Evolutionary conservation across 2,888 invertebrate genomes (phyloP), one percentile per base, ranked within the genome.

Genomic region (Machimus atricapillus): DNA sequence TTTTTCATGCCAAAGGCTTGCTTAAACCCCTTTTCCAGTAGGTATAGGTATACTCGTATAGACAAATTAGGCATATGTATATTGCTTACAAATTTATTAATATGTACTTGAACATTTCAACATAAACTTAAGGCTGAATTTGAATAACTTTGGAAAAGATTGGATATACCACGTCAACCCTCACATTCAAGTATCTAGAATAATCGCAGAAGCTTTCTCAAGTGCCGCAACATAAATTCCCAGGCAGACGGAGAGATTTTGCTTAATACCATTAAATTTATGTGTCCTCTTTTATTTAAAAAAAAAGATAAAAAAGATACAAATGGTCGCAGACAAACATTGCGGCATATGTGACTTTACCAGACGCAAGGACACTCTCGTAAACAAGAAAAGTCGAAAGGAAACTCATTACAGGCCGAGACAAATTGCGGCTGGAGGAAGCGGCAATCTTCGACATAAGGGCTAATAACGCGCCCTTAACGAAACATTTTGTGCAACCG

Each of bases 401-500:
- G 79, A 66, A 82, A 82, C 58, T 82, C 82, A 82, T 82, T 82
- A 82, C 58, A 40, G 66, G 34, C 52, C 66, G 58, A 66, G 58
- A 82, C 82, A 82, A 82, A 82, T 82, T 82, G 34, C 46, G 37
- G 58, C 66, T 82, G 46, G 31, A 40, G 23, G 58, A 82, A 81
- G 34, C 56, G 23, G 40, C n/a, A 46, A 82, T 23, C 34, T 37
- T 37, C 58, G 58, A 23, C 34, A 66, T 37, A 19, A 34, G 37
- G 56, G 37, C 85, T 85, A 85, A 74, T 85, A 85, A 85, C 31
- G 27, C 40, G 66, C 66, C 40, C 74, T 74, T 37, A 85, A 85
- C 74, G 85, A 85, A 85, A 85, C 85, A 85, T 85, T 82, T 82
- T 74, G 85, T 85, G 85, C 85, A 85, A 85, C 85, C 85, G 74